phyloP scores from a whole-genome alignment of 1,140 invertebrate genomes.

The Phymorhynchus buccinoides region DNA sequence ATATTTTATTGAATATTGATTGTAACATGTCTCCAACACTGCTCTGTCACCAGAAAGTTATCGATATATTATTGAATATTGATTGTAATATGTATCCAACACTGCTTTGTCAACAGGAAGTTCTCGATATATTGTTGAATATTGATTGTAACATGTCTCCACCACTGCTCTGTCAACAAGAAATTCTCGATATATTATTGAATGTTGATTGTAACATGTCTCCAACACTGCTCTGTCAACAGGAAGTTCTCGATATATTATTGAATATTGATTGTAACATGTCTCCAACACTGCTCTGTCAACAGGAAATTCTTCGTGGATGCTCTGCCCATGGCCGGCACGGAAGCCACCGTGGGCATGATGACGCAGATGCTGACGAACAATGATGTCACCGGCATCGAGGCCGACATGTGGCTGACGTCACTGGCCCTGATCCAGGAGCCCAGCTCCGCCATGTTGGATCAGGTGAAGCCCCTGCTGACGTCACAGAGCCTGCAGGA shows the following conservation, averaged over 20 bases:
- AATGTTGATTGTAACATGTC: not conserved
- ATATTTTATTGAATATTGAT: no score
- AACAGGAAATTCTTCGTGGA: constrained; percentile 77
- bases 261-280: no score
- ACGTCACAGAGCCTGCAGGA: constrained; percentile 77
- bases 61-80: no score
- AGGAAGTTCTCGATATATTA: no score
- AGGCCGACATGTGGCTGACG: constrained; percentile 83
- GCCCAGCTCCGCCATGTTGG: constrained; percentile 82
- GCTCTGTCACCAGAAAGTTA: no score
- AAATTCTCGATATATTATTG: not conserved
- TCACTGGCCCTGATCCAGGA: constrained; percentile 85
- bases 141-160: not conserved
- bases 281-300: not conserved
- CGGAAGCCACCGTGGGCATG: constrained; percentile 82
- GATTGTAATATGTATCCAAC: no score
- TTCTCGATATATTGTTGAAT: not conserved
- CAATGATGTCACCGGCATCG: constrained; percentile 80
- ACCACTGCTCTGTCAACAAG: not conserved
- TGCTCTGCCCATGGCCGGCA: constrained; percentile 87
- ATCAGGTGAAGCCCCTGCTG: constrained; percentile 76
- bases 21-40: no score
- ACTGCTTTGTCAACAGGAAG: no score
- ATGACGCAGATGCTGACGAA: constrained; percentile 86
- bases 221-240: no score